Base-by-base conservation (phyloP, 2,797 vertebrate species). In the Tragopan temminckii region DNA sequence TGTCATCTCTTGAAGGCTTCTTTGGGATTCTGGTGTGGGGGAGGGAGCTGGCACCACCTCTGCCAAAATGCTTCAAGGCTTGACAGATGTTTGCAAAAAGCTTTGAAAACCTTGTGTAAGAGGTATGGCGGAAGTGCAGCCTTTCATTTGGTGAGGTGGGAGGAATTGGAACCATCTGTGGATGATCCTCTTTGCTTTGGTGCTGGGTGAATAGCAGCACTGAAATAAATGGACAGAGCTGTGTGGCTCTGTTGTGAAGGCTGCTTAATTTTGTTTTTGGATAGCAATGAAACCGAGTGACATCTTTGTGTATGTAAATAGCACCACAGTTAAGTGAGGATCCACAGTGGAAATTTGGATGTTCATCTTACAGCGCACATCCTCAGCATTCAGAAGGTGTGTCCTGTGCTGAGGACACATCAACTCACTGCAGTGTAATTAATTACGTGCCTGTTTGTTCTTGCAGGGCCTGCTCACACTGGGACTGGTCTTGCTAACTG, bases 401-500 rank as follows among this genome's bases (percentile, higher is more conserved):
- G 88, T 94, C 38, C 86, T 2, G 31, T 6, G 59, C 20, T 64
- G 67, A 40, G 89, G 68, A 27, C 8, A 2, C 59, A 25, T 29
- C n/a, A 40, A 6, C 42, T 82, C 19, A 3, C 35, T 90, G 64
- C 80, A 43, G 29, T 29, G 6, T 72, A 8, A 78, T 76, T 96
- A 66, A 94, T 68, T 24, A 21, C 6, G 9, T 77, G 53, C 68
- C 93, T 94, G 6, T 95, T 85, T 90, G 72, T 87, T 94, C 91
- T 93, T 43, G 0, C 96, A 99, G 99, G 98, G 98, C 53, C 88
- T 99, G 63, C 93, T 99, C 89, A 98, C 97, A 0, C 94, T 99
- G 96, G 98, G 98, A 4, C 95, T 99, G 89, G 96, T 99, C 93
- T 75, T 99, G 95, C 93, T 99, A 84, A 98, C 97, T 70, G 98